Conservation (phyloP, 1,140 invertebrate species). For the Ceratosolen solmsi region DNA sequence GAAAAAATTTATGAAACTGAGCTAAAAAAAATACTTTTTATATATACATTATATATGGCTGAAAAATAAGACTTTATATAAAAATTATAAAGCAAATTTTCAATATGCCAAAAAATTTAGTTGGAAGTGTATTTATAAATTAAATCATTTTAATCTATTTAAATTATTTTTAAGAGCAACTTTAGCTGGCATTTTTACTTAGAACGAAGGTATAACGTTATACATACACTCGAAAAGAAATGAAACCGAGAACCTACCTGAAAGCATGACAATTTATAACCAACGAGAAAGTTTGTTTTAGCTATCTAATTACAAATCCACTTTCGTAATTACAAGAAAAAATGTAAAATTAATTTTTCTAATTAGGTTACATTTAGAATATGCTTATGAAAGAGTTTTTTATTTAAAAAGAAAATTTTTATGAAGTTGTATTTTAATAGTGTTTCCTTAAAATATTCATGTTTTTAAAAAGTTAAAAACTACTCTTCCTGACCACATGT, state of each 20-base stretch:
- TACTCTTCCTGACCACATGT: too few relatives aligned
- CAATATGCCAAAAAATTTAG: too few relatives aligned
- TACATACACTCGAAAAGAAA: background rate
- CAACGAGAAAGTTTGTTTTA: slow-evolving; percentile 13
- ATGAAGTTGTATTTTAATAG: background rate
- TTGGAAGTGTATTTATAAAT: too few relatives aligned
- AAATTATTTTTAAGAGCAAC: background rate
- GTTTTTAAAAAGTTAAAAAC: too few relatives aligned
- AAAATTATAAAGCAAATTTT: too few relatives aligned
- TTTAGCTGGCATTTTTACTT: background rate
- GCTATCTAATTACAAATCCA: slow-evolving; percentile 6
- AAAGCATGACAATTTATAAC: slow-evolving; percentile 8
- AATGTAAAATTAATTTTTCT: background rate
- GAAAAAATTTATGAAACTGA: too few relatives aligned
- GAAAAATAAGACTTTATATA: too few relatives aligned
- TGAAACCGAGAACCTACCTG: background rate
- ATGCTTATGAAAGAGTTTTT: background rate
- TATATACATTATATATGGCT: too few relatives aligned
- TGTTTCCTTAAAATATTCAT: too few relatives aligned
- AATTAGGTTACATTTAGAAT: background rate
- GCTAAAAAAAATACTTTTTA: too few relatives aligned
- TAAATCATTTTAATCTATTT: too few relatives aligned
- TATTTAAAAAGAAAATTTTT: slow-evolving; percentile 1
- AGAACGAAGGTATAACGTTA: background rate
- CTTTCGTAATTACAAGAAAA: background rate